These are phyloP conservation scores for Xylocampa areola DNA, from an alignment of 2,888 invertebrate species.

Conservation along the genomic window DNA sequence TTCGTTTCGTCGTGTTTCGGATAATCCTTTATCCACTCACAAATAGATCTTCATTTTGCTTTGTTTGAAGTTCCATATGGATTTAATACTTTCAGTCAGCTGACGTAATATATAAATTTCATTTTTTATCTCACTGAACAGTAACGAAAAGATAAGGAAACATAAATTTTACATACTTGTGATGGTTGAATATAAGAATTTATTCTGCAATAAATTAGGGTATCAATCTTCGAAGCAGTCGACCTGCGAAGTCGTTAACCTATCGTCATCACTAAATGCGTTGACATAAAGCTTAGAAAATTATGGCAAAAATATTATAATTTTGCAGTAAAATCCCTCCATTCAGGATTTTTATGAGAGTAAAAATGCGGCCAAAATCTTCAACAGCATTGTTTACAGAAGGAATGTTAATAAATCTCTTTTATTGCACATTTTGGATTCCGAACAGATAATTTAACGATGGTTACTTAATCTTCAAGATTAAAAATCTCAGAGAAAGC, in stretches of 20 bases:
- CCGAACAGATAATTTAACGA: constrained; percentile 49
- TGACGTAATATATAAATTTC: constrained; percentile 34
- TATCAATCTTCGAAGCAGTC: constrained; percentile 41
- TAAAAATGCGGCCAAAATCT: constrained; percentile 28
- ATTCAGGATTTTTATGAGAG: constrained; percentile 30
- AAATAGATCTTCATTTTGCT: constrained; percentile 49
- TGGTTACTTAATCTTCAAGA: constrained; percentile 64
- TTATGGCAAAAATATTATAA: constrained; percentile 49
- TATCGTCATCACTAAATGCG: constrained; percentile 50
- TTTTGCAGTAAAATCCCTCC: constrained; percentile 26
- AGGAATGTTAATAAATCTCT: constrained; percentile 63
- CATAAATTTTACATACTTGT: constrained; percentile 48
- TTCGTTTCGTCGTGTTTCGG: constrained; percentile 55
- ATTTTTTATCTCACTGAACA: constrained; percentile 11
- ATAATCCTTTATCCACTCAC: constrained; percentile 59
- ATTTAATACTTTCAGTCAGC: constrained; percentile 37
- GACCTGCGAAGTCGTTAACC: constrained; percentile 47
- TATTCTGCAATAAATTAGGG: constrained; percentile 47
- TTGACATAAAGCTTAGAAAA: constrained; percentile 49
- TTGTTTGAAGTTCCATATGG: constrained; percentile 25
- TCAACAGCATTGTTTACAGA: constrained; percentile 42
- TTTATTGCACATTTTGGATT: constrained; percentile 63
- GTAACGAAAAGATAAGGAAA: constrained; percentile 27
- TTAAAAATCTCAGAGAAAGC: constrained; percentile 57
- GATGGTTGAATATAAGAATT: constrained; percentile 48